phyloP scores from a whole-genome alignment of 2,888 invertebrate genomes.

The Xestia sexstrigata region DNA sequence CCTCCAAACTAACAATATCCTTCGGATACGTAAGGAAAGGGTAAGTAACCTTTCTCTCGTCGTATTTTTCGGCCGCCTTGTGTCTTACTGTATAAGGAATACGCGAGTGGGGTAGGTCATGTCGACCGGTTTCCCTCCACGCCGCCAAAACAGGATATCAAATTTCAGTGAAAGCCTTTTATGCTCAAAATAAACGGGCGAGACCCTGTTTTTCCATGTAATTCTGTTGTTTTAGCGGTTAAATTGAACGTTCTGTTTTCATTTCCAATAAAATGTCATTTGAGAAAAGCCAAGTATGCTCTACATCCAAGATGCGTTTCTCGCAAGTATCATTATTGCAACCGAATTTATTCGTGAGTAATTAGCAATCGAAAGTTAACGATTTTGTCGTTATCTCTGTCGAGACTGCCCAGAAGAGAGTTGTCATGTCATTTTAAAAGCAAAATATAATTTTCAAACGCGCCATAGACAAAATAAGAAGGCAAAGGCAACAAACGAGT shows the following conservation, averaged over 20 bases:
- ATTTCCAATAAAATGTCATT: background rate
- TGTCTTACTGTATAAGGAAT: conserved; percentile 47
- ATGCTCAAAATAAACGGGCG: conserved; percentile 16
- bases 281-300: background rate
- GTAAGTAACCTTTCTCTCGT: conserved; percentile 36
- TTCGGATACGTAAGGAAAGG: conserved; percentile 25
- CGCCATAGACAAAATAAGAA: conserved; percentile 67
- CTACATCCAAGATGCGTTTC: too few relatives aligned
- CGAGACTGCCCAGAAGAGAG: too few relatives aligned
- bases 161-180: conserved; percentile 66
- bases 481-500: conserved; percentile 65
- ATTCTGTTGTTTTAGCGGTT: background rate
- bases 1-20: background rate
- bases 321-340: too few relatives aligned
- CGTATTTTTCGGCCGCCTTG: conserved; percentile 43
- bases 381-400: too few relatives aligned
- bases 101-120: conserved; percentile 63
- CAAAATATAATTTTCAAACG: conserved; percentile 54
- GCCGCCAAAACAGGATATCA: conserved; percentile 60
- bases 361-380: too few relatives aligned
- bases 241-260: background rate
- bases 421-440: conserved; percentile 32
- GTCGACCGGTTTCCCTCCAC: conserved; percentile 58
- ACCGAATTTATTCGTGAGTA: too few relatives aligned
- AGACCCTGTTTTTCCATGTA: background rate